A percentile compares a stretch with the other conserved stretches of the same genome.
These are phyloP conservation scores for Hippocampus abdominalis DNA, from an alignment of 2,113 vertebrate species.

Conservation along the genomic window DNA sequence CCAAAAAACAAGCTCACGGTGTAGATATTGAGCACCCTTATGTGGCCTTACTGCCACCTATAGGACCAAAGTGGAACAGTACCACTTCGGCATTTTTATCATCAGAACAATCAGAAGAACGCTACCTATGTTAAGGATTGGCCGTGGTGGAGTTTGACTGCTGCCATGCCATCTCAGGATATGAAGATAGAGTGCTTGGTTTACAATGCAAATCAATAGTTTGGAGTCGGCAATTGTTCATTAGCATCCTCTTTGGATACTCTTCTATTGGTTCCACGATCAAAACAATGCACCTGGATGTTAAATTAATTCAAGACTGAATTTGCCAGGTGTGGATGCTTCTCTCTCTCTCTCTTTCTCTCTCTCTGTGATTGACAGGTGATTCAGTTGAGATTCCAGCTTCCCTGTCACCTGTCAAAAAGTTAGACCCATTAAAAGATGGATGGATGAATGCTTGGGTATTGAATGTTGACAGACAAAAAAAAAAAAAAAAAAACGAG, in stretches of 20 bases:
- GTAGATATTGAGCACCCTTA: too few species aligned
- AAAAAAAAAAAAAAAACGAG: conserved; percentile 12
- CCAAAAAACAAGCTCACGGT: too few species aligned
- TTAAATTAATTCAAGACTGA: neutral
- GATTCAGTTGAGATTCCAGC: neutral
- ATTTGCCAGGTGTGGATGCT: neutral
- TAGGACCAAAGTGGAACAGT: too few species aligned
- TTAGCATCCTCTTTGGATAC: neutral
- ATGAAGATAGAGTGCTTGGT: neutral
- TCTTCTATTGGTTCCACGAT: neutral
- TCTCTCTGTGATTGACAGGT: neutral
- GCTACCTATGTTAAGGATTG: too few species aligned
- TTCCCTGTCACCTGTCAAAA: conserved; percentile 1
- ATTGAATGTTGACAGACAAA: neutral
- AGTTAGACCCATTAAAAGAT: neutral
- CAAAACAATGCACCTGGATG: neutral
- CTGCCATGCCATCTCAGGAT: too few species aligned
- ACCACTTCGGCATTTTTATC: too few species aligned
- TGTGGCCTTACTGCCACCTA: too few species aligned
- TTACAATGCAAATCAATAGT: neutral
- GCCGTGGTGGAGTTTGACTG: too few species aligned
- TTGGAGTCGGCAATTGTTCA: neutral
- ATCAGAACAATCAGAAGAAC: too few species aligned
- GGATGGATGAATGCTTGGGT: neutral
- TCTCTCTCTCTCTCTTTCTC: too few species aligned